Evolutionary conservation across 2,888 invertebrate genomes (phyloP), one percentile per base, ranked within the genome.

Genomic region (Drosophila mimetica): DNA sequence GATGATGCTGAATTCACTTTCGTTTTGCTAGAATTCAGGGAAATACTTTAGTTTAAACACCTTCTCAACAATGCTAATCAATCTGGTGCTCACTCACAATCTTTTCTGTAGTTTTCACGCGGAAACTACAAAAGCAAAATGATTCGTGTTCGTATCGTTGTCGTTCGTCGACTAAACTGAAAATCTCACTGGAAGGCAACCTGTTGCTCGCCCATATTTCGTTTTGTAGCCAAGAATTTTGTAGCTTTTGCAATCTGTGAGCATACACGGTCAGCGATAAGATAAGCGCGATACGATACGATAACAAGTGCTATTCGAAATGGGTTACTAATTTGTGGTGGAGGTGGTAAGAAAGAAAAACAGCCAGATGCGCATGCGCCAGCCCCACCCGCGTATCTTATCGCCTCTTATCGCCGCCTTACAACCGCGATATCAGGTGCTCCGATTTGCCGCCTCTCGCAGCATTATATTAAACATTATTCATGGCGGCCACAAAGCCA

Each of bases 241-340:
- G 77, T 79, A 80, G 86, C 89, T 87, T 89, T 89, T 84, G 78
- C 77, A 88, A 85, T 87, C 83, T 55, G 50, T 55, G 50, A 48
- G 59, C 47, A 59, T 39, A 59, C 48, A 57, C 22, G 58, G 48
- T 53, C 57, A 47, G 32, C 36, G 75, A 86, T 78, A 74, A 77
- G 82, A 76, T 77, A 65, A 60, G 48, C n/a, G 42, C n/a, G n/a
- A 25, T 25, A 25, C 41, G 22, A 11, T 41, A 28, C 41, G 63
- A 64, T 64, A 64, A 22, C 74, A 84, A 75, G 74, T 87, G 71
- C 55, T 52, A 75, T 75, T 67, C 76, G 73, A 85, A 83, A 71
- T 83, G 67, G 75, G 74, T 77, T 77, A 76, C 59, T 59, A 83
- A 75, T 64, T 65, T 55, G 50, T 47, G n/a, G 25, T 7, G 6